phyloP scores from a whole-genome alignment of 2,797 vertebrate genomes.

The Steatocranus sp. region DNA sequence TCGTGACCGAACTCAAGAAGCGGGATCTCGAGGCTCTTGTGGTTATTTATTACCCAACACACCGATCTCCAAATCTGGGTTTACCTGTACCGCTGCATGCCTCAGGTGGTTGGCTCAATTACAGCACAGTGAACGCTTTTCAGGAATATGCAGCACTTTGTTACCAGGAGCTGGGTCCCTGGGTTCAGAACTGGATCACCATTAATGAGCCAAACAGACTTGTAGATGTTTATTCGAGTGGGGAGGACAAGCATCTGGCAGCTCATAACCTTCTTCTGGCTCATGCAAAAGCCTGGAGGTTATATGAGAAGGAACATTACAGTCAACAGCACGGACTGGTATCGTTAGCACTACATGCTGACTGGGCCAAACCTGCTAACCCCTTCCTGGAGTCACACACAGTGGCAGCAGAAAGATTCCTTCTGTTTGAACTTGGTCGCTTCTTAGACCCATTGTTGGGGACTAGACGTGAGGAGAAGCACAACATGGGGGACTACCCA shows the following conservation, averaged over 20 bases:
- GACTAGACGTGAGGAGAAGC: slow-evolving; percentile 14
- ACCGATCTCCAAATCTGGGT: slow-evolving; percentile 71
- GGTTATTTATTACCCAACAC: slow-evolving; percentile 87
- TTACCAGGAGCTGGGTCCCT: slow-evolving; percentile 83
- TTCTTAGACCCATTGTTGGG: slow-evolving; percentile 89
- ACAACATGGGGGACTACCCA: slow-evolving; percentile 70
- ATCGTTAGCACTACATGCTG: slow-evolving; percentile 88
- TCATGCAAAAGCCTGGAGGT: slow-evolving; percentile 85
- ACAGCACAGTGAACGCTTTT: slow-evolving; percentile 79
- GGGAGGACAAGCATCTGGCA: slow-evolving; percentile 74
- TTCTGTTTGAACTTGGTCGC: slow-evolving; percentile 88
- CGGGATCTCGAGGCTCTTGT: slow-evolving; percentile 77
- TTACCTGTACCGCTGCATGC: slow-evolving; percentile 78
- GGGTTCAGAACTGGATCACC: slow-evolving; percentile 91
- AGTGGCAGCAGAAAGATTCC: slow-evolving; percentile 80
- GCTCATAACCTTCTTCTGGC: slow-evolving; percentile 87
- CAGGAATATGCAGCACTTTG: slow-evolving; percentile 83
- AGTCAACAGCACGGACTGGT: slow-evolving; percentile 73
- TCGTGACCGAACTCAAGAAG: slow-evolving; percentile 83
- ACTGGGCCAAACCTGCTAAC: slow-evolving; percentile 92
- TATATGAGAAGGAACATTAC: slow-evolving; percentile 75
- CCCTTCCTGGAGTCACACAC: slow-evolving; percentile 81
- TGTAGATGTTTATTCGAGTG: slow-evolving; percentile 74
- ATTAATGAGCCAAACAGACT: slow-evolving; percentile 93
- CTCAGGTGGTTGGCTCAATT: slow-evolving; percentile 87